Evolutionary conservation across 2,797 vertebrate genomes (phyloP).

Genomic region (Sitta carolinensis): DNA sequence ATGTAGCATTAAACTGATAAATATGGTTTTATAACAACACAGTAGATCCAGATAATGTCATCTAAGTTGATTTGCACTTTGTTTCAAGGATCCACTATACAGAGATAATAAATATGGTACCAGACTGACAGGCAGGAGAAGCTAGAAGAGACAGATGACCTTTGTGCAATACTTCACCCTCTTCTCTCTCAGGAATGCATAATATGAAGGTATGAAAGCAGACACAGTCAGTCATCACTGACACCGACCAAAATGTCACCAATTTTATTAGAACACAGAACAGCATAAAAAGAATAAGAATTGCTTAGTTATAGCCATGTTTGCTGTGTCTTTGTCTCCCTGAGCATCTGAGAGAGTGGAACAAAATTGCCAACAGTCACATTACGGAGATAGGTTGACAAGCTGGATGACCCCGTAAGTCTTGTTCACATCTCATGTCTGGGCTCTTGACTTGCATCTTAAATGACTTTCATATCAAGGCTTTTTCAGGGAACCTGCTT

Average conservation of each 20-base stretch:
- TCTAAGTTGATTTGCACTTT: slow-evolving; percentile 26
- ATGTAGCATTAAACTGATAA: slow-evolving; percentile 36
- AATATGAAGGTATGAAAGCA: neutral
- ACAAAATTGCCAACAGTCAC: neutral
- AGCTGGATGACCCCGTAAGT: neutral
- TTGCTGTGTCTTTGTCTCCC: neutral
- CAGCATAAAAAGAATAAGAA: neutral
- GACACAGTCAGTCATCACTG: neutral
- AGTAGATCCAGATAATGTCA: slow-evolving; percentile 6
- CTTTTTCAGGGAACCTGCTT: neutral
- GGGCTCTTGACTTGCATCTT: neutral
- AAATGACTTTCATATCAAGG: neutral
- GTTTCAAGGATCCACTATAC: neutral
- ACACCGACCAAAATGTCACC: neutral
- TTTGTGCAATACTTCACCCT: neutral
- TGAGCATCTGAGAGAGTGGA: neutral
- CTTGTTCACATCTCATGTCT: neutral
- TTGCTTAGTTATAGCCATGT: neutral
- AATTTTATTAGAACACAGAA: slow-evolving; percentile 10
- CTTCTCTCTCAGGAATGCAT: neutral
- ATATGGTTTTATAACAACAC: neutral
- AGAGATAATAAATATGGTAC: slow-evolving; percentile 25
- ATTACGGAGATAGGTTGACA: neutral
- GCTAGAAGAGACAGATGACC: slow-evolving; percentile 16
- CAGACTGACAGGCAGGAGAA: slow-evolving; percentile 9